Conservation (phyloP, 2,113 vertebrate species). For the Panurus biarmicus region DNA sequence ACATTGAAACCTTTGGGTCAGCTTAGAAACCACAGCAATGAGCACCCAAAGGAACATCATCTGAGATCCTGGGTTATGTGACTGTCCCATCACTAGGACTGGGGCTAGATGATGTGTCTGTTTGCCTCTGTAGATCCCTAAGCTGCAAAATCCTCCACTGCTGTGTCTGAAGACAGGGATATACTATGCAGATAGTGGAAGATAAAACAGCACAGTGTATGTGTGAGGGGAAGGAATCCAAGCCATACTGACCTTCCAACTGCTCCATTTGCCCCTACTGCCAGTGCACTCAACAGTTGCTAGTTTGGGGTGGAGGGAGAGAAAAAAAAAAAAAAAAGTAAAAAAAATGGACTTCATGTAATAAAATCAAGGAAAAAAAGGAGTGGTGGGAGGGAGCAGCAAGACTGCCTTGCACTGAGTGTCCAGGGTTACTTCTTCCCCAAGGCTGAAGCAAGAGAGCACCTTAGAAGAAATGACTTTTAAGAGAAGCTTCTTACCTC, state of each 20-base stretch:
- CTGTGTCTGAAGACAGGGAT: neutral
- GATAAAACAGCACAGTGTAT: neutral
- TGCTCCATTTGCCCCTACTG: slow-evolving; percentile 83
- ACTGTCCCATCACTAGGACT: neutral
- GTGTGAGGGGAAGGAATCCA: neutral
- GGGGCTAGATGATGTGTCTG: neutral
- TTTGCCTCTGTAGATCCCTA: neutral
- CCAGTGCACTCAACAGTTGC: slow-evolving; percentile 86
- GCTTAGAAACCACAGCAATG: neutral
- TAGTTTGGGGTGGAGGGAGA: slow-evolving; percentile 36
- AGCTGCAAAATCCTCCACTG: neutral
- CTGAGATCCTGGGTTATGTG: neutral
- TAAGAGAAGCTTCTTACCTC: slow-evolving; percentile 75
- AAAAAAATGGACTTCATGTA: neutral
- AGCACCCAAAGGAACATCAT: neutral
- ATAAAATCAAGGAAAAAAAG: neutral
- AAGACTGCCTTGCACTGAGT: neutral
- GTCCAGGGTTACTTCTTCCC: neutral
- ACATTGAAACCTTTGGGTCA: neutral
- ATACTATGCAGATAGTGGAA: neutral
- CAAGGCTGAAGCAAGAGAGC: neutral
- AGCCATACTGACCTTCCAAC: slow-evolving; percentile 84
- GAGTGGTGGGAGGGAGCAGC: neutral
- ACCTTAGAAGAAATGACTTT: neutral
- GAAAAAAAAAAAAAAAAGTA: neutral